These are phyloP conservation scores for Rhynchomys soricoides DNA, from an alignment of 2,113 vertebrate species.

Conservation along the genomic window DNA sequence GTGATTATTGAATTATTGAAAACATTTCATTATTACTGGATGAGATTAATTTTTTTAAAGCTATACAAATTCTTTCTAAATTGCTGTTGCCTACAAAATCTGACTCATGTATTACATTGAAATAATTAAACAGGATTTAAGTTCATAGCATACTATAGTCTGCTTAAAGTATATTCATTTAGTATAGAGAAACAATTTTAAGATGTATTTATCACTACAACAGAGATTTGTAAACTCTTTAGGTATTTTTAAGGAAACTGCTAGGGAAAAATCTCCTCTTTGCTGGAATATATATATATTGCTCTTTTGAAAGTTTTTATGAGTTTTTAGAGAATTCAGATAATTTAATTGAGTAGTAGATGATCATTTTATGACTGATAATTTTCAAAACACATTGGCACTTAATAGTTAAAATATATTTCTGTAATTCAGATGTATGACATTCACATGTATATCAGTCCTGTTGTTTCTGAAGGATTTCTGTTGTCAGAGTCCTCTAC, in stretches of 20 bases:
- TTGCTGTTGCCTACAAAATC: not conserved
- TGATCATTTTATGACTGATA: not conserved
- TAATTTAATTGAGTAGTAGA: not conserved
- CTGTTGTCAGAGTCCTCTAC: not conserved
- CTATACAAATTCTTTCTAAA: slow-evolving; percentile 9
- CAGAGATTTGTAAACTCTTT: not conserved
- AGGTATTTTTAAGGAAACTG: not conserved
- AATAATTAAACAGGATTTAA: slow-evolving; percentile 45
- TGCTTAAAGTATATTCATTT: not conserved
- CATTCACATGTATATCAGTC: not conserved
- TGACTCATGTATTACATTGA: slow-evolving; percentile 28
- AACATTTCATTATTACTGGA: not conserved
- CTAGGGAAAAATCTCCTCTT: not conserved
- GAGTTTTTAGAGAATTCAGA: not conserved
- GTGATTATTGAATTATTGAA: not conserved
- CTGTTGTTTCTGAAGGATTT: not conserved
- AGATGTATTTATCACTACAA: not conserved
- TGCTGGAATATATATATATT: not conserved
- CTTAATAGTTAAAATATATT: not conserved
- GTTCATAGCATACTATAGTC: not conserved
- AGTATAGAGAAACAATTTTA: not conserved
- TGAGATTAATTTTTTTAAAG: slow-evolving; percentile 35
- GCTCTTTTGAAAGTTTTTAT: not conserved
- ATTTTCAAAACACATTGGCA: not conserved
- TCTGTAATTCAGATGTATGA: not conserved